These are phyloP conservation scores for Caenorhabditis latens DNA, from an alignment of 1,140 invertebrate genomes.

Conservation along the genomic window DNA sequence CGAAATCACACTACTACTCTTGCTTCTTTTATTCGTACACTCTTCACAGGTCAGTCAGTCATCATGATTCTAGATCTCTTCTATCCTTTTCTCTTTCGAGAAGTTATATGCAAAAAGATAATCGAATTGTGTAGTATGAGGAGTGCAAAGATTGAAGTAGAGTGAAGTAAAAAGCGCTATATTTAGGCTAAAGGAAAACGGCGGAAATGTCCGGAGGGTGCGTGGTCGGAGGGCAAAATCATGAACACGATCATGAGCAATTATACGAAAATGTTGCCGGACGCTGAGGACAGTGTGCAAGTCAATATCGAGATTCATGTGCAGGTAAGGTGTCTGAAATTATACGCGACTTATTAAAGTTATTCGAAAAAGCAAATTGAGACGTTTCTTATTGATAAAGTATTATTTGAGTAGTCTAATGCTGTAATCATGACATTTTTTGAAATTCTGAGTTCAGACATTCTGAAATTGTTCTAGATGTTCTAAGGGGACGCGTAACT, in stretches of 20 bases:
- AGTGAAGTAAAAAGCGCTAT: not conserved
- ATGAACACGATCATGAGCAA: constrained; percentile 72
- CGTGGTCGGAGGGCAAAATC: constrained; percentile 73
- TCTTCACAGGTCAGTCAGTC: constrained; percentile 34
- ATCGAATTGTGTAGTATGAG: constrained; percentile 24
- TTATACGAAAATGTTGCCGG: constrained; percentile 76
- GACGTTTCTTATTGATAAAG: too few relatives aligned
- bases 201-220: constrained; percentile 72
- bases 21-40: constrained; percentile 46
- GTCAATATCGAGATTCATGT: constrained; percentile 76
- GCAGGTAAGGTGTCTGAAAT: constrained; percentile 62
- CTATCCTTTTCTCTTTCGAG: not conserved
- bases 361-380: too few relatives aligned
- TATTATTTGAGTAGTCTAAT: too few relatives aligned
- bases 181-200: constrained; percentile 61
- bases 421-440: too few relatives aligned
- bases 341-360: too few relatives aligned
- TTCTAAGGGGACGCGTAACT: too few relatives aligned
- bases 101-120: not conserved
- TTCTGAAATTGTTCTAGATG: too few relatives aligned
- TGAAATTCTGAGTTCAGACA: too few relatives aligned
- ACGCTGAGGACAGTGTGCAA: constrained; percentile 73
- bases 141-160: constrained; percentile 40
- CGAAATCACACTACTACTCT: constrained; percentile 42
- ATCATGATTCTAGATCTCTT: constrained; percentile 16